Percentiles rank a stretch among this genome's conserved stretches.
phyloP scores from a whole-genome alignment of 2,113 vertebrate genomes.

The Neopipo cinnamomea region DNA sequence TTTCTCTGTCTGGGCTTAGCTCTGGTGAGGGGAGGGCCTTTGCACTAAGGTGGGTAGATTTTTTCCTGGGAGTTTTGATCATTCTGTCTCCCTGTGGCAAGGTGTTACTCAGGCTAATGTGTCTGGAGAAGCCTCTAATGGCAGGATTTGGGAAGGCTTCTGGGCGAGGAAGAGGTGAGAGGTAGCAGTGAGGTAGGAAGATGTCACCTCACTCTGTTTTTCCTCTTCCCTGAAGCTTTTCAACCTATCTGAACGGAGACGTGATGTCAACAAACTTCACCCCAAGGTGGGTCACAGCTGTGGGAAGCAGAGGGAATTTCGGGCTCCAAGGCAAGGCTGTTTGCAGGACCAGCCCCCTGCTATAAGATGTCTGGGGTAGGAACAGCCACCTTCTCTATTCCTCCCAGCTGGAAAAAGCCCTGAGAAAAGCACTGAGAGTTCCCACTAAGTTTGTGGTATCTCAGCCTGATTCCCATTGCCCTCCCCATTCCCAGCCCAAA shows the following conservation, averaged over 20 bases:
- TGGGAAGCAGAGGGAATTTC: neutral
- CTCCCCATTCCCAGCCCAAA: neutral
- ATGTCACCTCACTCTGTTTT: neutral
- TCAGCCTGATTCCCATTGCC: neutral
- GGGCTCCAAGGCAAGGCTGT: neutral
- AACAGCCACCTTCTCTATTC: neutral
- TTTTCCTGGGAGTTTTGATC: neutral
- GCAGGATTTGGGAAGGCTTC: neutral
- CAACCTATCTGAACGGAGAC: constrained; percentile 92
- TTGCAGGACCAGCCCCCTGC: neutral
- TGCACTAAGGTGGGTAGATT: neutral
- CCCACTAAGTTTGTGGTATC: neutral
- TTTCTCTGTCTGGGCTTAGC: rapidly evolving
- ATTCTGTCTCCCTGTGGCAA: neutral
- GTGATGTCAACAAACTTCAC: constrained; percentile 88
- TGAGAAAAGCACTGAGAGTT: neutral
- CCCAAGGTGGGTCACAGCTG: constrained; percentile 81
- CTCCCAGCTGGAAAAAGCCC: neutral
- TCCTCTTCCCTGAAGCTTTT: constrained; percentile 81
- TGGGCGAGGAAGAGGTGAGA: neutral
- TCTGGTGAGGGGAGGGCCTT: neutral
- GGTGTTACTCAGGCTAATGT: neutral
- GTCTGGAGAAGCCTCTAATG: neutral
- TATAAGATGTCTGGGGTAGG: neutral
- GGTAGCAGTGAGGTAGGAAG: neutral